phyloP scores from a whole-genome alignment of 2,888 invertebrate genomes.

The Eilema griseolum region DNA sequence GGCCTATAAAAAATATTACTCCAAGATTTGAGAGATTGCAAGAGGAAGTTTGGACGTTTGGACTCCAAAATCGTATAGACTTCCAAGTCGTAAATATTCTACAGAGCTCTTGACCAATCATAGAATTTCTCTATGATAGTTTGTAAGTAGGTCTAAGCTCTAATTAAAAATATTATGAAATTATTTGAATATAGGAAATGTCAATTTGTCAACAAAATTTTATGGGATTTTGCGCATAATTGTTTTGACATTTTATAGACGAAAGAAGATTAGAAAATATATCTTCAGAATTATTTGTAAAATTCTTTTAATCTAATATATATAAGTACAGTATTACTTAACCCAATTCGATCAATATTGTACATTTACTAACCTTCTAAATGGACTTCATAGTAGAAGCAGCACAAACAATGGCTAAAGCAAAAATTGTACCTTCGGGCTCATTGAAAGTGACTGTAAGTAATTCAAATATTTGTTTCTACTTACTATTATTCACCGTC shows the following conservation, averaged over 20 bases:
- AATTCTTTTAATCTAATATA: conserved; percentile 24
- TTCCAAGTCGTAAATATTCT: too few relatives aligned
- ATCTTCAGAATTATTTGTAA: conserved; percentile 6
- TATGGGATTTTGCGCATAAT: conserved; percentile 38
- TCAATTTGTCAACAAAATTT: conserved; percentile 44
- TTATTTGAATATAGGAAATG: conserved; percentile 44
- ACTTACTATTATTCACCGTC: too few relatives aligned
- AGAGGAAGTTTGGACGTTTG: too few relatives aligned
- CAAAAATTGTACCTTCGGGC: conserved; percentile 61
- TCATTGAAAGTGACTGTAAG: conserved; percentile 62
- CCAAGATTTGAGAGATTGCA: too few relatives aligned
- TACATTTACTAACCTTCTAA: conserved; percentile 28
- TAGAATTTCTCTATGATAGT: neutral
- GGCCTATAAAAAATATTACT: too few relatives aligned
- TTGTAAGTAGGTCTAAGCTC: neutral
- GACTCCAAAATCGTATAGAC: too few relatives aligned
- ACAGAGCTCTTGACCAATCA: too few relatives aligned
- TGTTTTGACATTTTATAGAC: conserved; percentile 36
- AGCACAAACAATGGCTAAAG: conserved; percentile 65
- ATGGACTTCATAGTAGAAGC: conserved; percentile 67
- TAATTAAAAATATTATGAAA: neutral
- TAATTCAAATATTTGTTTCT: neutral
- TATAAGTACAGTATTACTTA: conserved; percentile 21
- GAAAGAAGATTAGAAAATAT: conserved; percentile 25
- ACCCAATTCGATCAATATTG: conserved; percentile 12